Conservation (phyloP, 2,797 vertebrate genomes). For the Melanotaenia pygmaea region DNA sequence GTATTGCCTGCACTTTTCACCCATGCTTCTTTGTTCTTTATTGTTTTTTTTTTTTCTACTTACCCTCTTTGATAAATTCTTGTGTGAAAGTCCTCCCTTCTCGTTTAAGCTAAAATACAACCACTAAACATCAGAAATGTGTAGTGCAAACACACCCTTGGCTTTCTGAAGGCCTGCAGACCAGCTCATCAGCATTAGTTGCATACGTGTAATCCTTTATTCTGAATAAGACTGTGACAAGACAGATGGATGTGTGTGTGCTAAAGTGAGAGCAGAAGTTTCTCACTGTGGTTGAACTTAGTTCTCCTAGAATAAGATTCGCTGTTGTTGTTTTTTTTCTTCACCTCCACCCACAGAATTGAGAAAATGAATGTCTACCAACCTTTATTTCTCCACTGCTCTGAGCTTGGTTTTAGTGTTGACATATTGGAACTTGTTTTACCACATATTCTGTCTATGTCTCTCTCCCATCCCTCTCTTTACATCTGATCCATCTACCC, state of each 20-base stretch:
- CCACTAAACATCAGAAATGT: not conserved
- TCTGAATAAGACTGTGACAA: not conserved
- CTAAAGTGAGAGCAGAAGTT: not conserved
- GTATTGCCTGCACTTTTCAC: not conserved
- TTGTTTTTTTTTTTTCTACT: not conserved
- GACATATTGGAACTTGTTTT: constrained; percentile 27
- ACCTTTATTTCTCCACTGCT: constrained; percentile 15
- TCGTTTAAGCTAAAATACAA: not conserved
- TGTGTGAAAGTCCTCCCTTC: not conserved
- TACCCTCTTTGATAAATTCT: not conserved
- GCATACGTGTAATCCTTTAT: not conserved
- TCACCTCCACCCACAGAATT: not conserved
- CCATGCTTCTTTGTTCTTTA: not conserved
- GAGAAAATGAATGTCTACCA: not conserved
- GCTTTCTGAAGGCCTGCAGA: not conserved
- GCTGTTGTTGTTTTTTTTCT: not conserved
- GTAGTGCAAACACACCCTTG: not conserved
- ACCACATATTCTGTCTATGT: constrained; percentile 36
- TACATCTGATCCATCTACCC: constrained; percentile 70
- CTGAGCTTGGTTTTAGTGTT: constrained; percentile 26
- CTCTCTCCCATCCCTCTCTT: constrained; percentile 36
- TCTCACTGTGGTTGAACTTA: not conserved
- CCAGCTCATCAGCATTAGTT: not conserved
- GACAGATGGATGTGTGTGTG: not conserved
- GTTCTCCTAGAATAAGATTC: not conserved